phyloP scores from a whole-genome alignment of 37 sponge, comb jelly and placozoan genomes.

The Mnemiopsis leidyi region DNA sequence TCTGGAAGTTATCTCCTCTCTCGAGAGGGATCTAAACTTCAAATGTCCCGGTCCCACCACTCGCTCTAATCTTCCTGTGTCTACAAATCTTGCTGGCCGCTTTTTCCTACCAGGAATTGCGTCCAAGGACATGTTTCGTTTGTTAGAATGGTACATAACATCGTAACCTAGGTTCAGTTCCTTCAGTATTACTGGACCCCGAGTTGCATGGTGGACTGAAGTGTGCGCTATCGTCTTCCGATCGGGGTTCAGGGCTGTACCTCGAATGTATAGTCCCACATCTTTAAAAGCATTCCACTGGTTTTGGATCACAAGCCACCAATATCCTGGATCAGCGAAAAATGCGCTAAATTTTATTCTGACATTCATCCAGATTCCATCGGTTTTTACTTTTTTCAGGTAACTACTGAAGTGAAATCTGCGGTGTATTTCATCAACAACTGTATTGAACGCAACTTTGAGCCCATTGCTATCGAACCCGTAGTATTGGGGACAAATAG shows the following conservation, averaged over 20 bases:
- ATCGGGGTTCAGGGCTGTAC: conserved; percentile 1
- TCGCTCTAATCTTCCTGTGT: neutral
- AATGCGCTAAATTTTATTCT: neutral
- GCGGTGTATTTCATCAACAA: neutral
- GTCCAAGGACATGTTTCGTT: neutral
- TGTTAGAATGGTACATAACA: neutral
- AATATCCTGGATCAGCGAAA: neutral
- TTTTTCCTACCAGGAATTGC: neutral
- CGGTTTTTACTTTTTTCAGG: neutral
- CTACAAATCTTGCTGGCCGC: neutral
- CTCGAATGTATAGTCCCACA: neutral
- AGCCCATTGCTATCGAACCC: neutral
- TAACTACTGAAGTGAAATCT: neutral
- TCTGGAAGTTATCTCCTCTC: conserved; percentile 8
- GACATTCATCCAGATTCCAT: neutral
- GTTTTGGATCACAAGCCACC: conserved; percentile 13
- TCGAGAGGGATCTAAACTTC: neutral
- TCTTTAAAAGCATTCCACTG: neutral
- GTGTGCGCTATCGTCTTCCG: conserved; percentile 40
- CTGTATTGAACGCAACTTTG: neutral
- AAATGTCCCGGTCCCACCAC: neutral
- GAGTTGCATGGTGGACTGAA: neutral
- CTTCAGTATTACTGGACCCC: neutral
- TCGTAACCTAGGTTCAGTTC: conserved; percentile 22
- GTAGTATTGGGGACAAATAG: neutral